phyloP scores from a whole-genome alignment of 92 coral and sea anemone species.

The Phenganax marumi region DNA sequence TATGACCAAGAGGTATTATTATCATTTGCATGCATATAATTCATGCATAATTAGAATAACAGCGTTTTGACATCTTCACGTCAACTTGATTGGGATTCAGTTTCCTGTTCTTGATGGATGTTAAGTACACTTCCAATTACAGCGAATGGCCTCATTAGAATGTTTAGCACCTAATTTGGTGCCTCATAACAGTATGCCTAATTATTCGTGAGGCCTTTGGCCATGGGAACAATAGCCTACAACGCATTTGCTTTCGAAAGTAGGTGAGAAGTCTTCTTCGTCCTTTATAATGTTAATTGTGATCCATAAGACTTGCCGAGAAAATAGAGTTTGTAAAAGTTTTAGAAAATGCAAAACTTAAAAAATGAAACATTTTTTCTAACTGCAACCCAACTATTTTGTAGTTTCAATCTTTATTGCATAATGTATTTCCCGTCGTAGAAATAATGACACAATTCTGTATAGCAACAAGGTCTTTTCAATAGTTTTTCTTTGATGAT shows the following conservation, averaged over 20 bases:
- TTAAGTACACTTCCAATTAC: constrained; percentile 39
- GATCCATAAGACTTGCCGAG: background rate
- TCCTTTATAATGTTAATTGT: constrained; percentile 14
- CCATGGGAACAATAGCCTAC: constrained; percentile 12
- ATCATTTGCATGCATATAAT: constrained; percentile 26
- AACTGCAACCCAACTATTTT: no score
- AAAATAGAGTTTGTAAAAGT: background rate
- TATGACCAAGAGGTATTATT: constrained; percentile 3
- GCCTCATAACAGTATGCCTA: constrained; percentile 31
- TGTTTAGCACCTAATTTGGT: constrained; percentile 47
- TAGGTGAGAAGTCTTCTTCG: constrained; percentile 30
- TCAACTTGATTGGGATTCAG: constrained; percentile 34
- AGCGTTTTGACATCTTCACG: constrained; percentile 36
- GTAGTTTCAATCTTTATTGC: no score
- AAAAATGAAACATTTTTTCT: no score
- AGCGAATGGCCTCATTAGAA: constrained; percentile 26
- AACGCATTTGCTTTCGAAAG: constrained; percentile 7
- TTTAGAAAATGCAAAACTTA: background rate
- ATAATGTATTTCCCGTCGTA: no score
- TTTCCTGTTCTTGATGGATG: constrained; percentile 34
- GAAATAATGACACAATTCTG: no score
- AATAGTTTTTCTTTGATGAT: no score
- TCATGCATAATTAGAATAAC: constrained; percentile 35
- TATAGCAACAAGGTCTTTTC: no score
- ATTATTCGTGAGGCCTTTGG: constrained; percentile 35